Base-by-base conservation (phyloP, 2,113 vertebrate species). In the Oncorhynchus masou region DNA sequence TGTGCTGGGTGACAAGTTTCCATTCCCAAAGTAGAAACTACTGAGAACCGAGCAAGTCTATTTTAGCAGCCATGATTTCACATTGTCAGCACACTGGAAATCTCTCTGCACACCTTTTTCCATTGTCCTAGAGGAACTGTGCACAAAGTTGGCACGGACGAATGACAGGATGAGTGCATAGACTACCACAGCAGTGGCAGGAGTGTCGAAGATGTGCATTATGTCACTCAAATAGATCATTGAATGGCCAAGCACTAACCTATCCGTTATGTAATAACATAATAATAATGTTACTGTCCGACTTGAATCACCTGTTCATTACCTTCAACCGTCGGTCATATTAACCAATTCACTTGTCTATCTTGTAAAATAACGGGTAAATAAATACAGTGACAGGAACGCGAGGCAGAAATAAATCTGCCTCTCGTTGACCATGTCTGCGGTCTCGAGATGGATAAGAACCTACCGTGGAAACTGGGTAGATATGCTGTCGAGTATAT, bases 21-120 rank as follows among this genome's bases (percentile, higher is more conserved):
- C 68, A 49, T 24, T 70, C 68, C 68, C 39, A 27, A 70, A 70
- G n/a, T n/a, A 70, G 68, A 48, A 49, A 45, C 20, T 34, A 68
- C 16, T 6, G 59, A 22, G n/a, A 62, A 24, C 59, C 59, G 22
- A 8, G 31, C 29, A 16, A 16, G 29, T 34, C 15, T 39, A 31
- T n/a, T 29, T 68, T 2, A 54, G 51, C 67, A 1, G 31, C 67
- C 67, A 68, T 34, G 67, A 68, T 34, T 11, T 25, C 59, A 19
- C 34, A 34, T 68, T 68, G 16, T 68, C 25, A 68, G 12, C 27
- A 62, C 59, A 62, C 7, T 22, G n/a, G 59, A 24, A 22, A 7
- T 6, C 19, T 9, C 19, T 62, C 16, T 62, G n/a, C 19, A 62
- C 59, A 22, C 59, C n/a, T 22, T 24, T n/a, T 54, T 16, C 51